Evolutionary conservation across 23 tunicate species (phyloP), one percentile per base, ranked within the genome.

Genomic region (Trididemnum nubilum): DNA sequence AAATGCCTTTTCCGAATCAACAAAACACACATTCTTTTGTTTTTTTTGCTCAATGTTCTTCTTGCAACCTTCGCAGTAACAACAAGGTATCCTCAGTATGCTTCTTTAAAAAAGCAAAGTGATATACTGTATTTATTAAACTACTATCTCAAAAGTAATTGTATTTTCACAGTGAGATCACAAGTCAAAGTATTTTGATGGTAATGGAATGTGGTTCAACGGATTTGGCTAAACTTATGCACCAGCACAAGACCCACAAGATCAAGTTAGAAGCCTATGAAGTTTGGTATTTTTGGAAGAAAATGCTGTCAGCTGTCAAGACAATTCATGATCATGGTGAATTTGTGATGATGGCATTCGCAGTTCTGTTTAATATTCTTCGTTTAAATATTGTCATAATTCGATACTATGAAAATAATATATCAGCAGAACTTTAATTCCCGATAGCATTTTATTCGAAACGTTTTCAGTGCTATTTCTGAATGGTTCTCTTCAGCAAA

Each of bases 181-280:
- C 58, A 22, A 75, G 64, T 32, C 69, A 78, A 12, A 34, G 38
- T 67, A 49, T 87, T 19, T 72, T 82, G 36, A 59, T 86, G 37
- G 82, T 92, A 9, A 92, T 86, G 92, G 92, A 91, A 76, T 91
- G 90, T 76, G 90, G 97, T 9, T 90, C 96, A 0, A 34, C 79
- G 0, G 97, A 85, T 33, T 34, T 91, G 64, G 81, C 90, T 19
- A 83, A 76, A 37, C 67, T 85, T 3, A 38, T 91, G 35, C 72
- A 91, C 63, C 31, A 61, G 27, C 79, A 60, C n/a, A 81, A 71
- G 23, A 70, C 79, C 9, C 51, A 54, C 30, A 25, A 57, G 1
- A 35, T 36, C 2, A 34, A 67, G 0, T 52, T 91, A 23, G 87
- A 91, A 49, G 25, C 79, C 0, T 77, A 86, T 25, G 87, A 91